These are phyloP conservation scores for Biston betularia DNA, from an alignment of 2,888 invertebrate species.

Conservation along the genomic window DNA sequence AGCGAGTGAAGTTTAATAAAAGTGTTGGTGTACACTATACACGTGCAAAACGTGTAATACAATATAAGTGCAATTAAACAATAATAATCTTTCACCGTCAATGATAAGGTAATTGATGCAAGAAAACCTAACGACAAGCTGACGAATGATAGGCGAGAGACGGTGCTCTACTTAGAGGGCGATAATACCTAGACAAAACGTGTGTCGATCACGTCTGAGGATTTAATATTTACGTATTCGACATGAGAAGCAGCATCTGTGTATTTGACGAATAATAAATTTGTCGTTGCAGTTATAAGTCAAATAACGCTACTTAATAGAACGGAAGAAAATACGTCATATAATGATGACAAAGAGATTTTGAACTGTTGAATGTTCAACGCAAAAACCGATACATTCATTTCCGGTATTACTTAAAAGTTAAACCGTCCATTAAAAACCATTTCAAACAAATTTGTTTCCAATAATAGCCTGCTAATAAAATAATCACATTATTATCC, in stretches of 20 bases:
- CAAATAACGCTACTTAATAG: background rate
- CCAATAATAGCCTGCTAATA: constrained; percentile 7
- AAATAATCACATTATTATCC: constrained; percentile 1
- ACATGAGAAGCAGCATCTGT: too few species aligned
- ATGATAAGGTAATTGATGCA: constrained; percentile 29
- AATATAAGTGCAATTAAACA: constrained; percentile 28
- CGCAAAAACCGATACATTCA: constrained; percentile 10
- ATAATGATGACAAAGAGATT: constrained; percentile 6
- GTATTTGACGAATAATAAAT: too few species aligned
- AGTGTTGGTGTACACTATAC: constrained; percentile 6
- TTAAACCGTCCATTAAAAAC: constrained; percentile 1
- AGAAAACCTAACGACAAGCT: constrained; percentile 29
- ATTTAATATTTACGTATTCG: constrained; percentile 9
- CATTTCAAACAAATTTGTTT: constrained; percentile 13
- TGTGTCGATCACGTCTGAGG: background rate
- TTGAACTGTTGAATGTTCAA: constrained; percentile 5
- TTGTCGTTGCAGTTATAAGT: background rate
- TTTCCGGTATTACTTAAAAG: constrained; percentile 15
- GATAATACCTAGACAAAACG: constrained; percentile 53
- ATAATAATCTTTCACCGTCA: constrained; percentile 18
- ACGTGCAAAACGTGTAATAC: background rate
- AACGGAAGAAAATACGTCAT: constrained; percentile 2
- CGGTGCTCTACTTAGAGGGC: constrained; percentile 60
- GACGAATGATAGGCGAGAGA: constrained; percentile 48
- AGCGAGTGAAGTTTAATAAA: constrained; percentile 14